A percentile compares a stretch with the other conserved stretches of the same genome.
phyloP scores from a whole-genome alignment of 2,888 invertebrate genomes.

The Oeneis ivallda region DNA sequence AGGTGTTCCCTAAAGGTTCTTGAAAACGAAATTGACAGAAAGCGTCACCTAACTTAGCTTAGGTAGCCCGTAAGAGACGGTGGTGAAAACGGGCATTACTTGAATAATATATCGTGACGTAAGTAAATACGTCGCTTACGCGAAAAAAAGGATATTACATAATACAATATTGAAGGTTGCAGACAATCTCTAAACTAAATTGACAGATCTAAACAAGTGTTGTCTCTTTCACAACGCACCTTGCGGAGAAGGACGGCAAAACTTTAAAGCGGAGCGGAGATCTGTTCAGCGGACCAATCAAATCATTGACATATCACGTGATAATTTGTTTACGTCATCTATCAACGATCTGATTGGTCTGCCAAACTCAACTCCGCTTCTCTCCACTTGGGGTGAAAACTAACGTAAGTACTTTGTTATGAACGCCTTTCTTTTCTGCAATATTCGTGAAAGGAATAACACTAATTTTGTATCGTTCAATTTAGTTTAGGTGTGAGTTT shows the following conservation, averaged over 20 bases:
- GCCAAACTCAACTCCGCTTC: too few relatives aligned
- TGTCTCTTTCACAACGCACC: too few relatives aligned
- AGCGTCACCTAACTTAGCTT: too few relatives aligned
- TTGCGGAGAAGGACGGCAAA: too few relatives aligned
- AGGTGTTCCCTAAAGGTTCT: too few relatives aligned
- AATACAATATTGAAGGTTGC: conserved; percentile 4
- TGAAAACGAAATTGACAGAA: too few relatives aligned
- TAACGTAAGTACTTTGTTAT: too few relatives aligned
- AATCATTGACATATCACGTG: not conserved
- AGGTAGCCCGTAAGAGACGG: too few relatives aligned
- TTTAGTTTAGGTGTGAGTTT: not conserved
- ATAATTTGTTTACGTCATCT: not conserved
- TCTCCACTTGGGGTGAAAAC: too few relatives aligned
- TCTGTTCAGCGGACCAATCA: not conserved
- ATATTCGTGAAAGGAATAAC: not conserved
- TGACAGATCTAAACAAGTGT: not conserved
- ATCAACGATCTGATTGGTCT: not conserved
- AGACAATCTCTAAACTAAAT: not conserved
- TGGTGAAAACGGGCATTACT: not conserved
- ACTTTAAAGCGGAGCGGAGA: too few relatives aligned
- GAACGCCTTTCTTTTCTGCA: too few relatives aligned
- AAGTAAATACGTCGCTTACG: conserved; percentile 16
- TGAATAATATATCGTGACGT: conserved; percentile 4
- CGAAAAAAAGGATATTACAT: conserved; percentile 4
- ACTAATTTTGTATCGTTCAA: not conserved